phyloP scores from a whole-genome alignment of 2,888 invertebrate genomes.

The Drosophila meridiana region DNA sequence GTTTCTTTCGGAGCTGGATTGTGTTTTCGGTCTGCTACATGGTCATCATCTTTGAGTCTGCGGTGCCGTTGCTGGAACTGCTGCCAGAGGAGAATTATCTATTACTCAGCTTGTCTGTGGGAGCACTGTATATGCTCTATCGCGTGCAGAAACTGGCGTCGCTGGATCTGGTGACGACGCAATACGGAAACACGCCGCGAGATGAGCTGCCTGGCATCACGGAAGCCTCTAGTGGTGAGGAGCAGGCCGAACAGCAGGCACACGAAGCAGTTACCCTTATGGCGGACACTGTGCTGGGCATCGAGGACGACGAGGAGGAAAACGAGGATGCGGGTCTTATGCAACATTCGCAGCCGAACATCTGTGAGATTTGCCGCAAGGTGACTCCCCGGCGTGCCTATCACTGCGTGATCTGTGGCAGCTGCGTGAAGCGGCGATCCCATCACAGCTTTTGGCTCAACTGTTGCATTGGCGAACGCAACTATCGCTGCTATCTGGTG shows the following conservation, averaged over 20 bases:
- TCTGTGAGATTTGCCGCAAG: conserved; percentile 88
- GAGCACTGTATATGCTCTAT: conserved; percentile 74
- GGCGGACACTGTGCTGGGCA: conserved; percentile 64
- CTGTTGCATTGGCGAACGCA: conserved; percentile 93
- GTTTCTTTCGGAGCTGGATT: conserved; percentile 92
- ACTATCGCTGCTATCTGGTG: conserved; percentile 90
- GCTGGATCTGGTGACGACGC: conserved; percentile 81
- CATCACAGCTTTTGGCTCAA: conserved; percentile 94
- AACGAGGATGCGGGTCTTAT: conserved; percentile 72
- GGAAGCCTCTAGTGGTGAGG: conserved; percentile 82
- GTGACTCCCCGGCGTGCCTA: conserved; percentile 89
- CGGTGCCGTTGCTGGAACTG: conserved; percentile 91
- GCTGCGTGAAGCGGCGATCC: conserved; percentile 91
- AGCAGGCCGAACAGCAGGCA: conserved; percentile 74
- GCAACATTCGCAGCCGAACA: conserved; percentile 75
- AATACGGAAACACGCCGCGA: conserved; percentile 75
- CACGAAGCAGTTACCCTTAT: conserved; percentile 74
- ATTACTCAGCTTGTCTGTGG: conserved; percentile 84
- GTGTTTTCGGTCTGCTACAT: conserved; percentile 89
- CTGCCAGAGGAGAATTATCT: conserved; percentile 88
- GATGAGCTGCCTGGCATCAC: conserved; percentile 82
- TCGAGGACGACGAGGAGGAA: conserved; percentile 67
- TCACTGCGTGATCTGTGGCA: conserved; percentile 93
- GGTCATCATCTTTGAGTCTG: conserved; percentile 89
- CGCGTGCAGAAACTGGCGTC: conserved; percentile 76